Evolutionary conservation across 2,888 invertebrate genomes (phyloP), one percentile per base, ranked within the genome.

Genomic region (Clunio marinus): DNA sequence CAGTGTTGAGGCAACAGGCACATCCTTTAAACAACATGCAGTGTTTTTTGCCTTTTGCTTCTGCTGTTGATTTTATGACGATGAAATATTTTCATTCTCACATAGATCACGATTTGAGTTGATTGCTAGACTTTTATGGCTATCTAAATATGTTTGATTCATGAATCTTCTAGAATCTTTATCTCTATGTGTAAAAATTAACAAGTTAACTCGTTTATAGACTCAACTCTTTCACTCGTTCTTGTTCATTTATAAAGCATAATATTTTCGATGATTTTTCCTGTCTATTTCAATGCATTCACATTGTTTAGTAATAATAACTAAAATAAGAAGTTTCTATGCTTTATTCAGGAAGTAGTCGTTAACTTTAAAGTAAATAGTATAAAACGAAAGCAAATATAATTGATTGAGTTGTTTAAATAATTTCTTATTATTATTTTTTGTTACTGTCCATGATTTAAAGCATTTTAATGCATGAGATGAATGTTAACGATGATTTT

Each of bases 281-380:
- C 51, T 51, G 51, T 8, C 20, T 17, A 7, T 7, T 10, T 4
- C 4, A 8, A 22, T 51, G 51, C 51, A 51, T 17, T 51, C 20
- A 17, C 20, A 51, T 51, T 51, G 51, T 20, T 51, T 51, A 8
- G 8, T n/a, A 41, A 41, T 15, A n/a, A n/a, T n/a, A 32, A 51
- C 13, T 45, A 3, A 2, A 51, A 51, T 17, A 51, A 15, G n/a
- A 4, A 51, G 51, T 51, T 2, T n/a, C n/a, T n/a, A n/a, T n/a
- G n/a, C n/a, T n/a, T n/a, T n/a, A n/a, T 2, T 51, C 51, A 51
- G 51, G 51, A 51, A 51, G 51, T 51, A 51, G 51, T 51, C 22
- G 51, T 51, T 51, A 51, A 51, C 17, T 7, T 41, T 51, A 5
- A 17, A 51, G 22, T 51, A 51, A 51, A 51, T 51, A 51, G n/a